Conservation (phyloP, 2,888 invertebrate species). For the Ceraclea dissimilis region DNA sequence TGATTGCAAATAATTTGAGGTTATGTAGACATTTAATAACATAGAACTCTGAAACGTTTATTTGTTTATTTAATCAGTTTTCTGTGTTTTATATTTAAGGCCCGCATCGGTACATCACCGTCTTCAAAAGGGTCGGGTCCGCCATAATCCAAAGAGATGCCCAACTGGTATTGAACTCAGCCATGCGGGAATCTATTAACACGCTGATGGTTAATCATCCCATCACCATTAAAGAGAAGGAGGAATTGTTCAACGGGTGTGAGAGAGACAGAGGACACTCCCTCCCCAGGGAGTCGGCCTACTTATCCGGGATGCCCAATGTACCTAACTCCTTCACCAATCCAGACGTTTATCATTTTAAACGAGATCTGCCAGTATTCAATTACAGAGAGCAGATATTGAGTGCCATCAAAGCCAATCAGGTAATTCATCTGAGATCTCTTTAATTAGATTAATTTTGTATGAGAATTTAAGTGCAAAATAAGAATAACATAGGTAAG, state of each 20-base stretch:
- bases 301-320: slow-evolving; percentile 62
- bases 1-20: too few relatives aligned
- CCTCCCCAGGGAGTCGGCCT: slow-evolving; percentile 53
- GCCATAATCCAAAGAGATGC: slow-evolving; percentile 62
- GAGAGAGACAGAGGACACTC: slow-evolving; percentile 56
- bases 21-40: too few relatives aligned
- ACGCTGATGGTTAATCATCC: slow-evolving; percentile 59
- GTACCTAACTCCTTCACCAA: slow-evolving; percentile 42
- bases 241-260: slow-evolving; percentile 59
- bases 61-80: too few relatives aligned
- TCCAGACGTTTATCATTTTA: slow-evolving; percentile 48
- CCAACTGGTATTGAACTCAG: slow-evolving; percentile 53
- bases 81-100: slow-evolving; percentile 34
- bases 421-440: slow-evolving; percentile 49
- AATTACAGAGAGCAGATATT: slow-evolving; percentile 58
- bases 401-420: slow-evolving; percentile 55
- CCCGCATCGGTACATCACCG: slow-evolving; percentile 58
- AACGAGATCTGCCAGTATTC: slow-evolving; percentile 64
- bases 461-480: too few relatives aligned
- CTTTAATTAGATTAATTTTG: too few relatives aligned
- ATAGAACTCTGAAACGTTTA: too few relatives aligned
- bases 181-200: slow-evolving; percentile 55
- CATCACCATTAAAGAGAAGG: slow-evolving; percentile 60
- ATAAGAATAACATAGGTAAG: too few relatives aligned
- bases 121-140: slow-evolving; percentile 61